Evolutionary conservation across 1,140 invertebrate species (phyloP), one percentile per base, ranked within the genome.

Genomic region (Habropoda laboriosa): DNA sequence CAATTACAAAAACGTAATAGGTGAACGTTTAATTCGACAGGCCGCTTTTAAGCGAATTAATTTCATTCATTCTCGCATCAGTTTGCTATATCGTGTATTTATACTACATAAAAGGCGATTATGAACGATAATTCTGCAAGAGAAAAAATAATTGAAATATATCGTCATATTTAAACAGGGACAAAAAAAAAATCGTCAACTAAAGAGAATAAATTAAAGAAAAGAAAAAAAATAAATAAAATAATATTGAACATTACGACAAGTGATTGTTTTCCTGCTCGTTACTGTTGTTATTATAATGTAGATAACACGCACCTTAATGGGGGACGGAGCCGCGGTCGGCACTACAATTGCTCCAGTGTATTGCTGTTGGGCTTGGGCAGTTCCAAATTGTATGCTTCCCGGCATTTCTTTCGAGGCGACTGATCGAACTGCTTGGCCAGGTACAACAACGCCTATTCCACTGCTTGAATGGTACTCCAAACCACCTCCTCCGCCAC

Each of bases 331-430:
- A 24, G 90, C 85, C 27, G 91, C 90, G n/a, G 91, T 91, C 27
- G 92, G 93, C 55, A 93, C 90, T 83, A 92, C 91, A 74, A 93
- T 93, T 67, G 92, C 91, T 86, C 92, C 92, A 63, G 92, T 90
- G 63, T 93, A 93, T 86, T 93, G 92, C 79, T 93, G 92, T 64
- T 93, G 91, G 58, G 90, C 85, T 85, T 93, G 92, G 58, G 88
- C 89, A 55, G 88, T 88, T 58, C 91, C 91, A 86, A 93, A 93
- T 86, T 93, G 92, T 75, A 93, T 91, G 76, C 92, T 93, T 74
- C 91, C 90, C 82, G 92, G 92, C 92, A 93, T 93, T 79, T 93
- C 92, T 91, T 93, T 93, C 32, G 92, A 88, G 82, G 89, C 88
- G 72, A 92, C 89, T 76, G 91, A 89, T 86, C 91, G 92, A 82